Conservation (phyloP, 2,113 vertebrate genomes). For the Pelusios castaneus region DNA sequence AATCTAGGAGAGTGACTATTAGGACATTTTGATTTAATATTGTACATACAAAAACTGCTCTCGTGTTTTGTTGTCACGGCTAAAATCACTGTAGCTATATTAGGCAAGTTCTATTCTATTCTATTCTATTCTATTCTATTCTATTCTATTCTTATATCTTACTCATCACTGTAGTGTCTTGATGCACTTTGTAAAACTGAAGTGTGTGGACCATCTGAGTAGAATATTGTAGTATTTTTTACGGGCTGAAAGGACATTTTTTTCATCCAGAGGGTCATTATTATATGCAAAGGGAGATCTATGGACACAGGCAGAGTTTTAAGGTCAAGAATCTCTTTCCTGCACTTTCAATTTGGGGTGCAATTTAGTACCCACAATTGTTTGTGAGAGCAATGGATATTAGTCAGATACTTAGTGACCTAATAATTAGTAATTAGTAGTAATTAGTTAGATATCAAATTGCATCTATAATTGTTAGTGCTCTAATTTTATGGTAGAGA, state of each 20-base stretch:
- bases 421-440: neutral
- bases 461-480: neutral
- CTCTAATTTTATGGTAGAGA: neutral
- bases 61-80: neutral
- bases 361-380: neutral
- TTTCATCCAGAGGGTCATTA: neutral
- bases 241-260: neutral
- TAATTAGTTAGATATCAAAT: neutral
- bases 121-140: neutral
- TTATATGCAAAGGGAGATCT: neutral
- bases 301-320: neutral
- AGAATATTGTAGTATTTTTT: neutral
- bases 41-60: neutral
- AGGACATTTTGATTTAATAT: neutral
- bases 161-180: neutral
- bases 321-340: neutral
- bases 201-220: neutral
- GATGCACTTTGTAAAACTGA: neutral
- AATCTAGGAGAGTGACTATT: conserved; percentile 12
- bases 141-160: neutral
- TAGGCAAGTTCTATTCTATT: neutral
- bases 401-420: neutral
- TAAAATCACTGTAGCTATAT: conserved; percentile 9
- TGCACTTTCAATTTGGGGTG: neutral
- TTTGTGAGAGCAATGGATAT: neutral